phyloP scores from a whole-genome alignment of 2,888 invertebrate genomes.

The Subacronicta megacephala region DNA sequence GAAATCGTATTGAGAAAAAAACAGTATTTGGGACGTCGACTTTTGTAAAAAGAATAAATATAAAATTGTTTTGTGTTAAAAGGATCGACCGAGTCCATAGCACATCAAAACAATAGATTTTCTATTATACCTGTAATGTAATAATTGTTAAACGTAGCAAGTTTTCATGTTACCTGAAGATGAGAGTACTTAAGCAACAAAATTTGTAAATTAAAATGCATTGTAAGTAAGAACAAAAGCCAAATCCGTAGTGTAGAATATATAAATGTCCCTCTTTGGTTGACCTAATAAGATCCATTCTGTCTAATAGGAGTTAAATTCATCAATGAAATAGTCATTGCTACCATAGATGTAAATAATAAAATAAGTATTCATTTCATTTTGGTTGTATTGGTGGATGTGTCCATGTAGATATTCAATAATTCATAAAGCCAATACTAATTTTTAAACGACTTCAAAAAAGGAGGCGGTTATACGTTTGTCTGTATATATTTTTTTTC shows the following conservation, averaged over 20 bases:
- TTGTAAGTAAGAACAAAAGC: slow-evolving; percentile 57
- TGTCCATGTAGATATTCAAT: neutral
- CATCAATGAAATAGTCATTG: slow-evolving; percentile 17
- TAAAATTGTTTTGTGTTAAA: slow-evolving; percentile 33
- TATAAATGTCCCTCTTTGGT: slow-evolving; percentile 40
- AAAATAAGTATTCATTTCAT: too few species aligned
- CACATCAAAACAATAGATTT: neutral
- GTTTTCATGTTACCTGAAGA: slow-evolving; percentile 46
- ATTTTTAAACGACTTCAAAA: too few species aligned
- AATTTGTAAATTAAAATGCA: slow-evolving; percentile 56
- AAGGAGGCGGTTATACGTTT: too few species aligned
- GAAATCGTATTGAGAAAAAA: slow-evolving; percentile 23
- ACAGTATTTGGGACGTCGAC: slow-evolving; percentile 28
- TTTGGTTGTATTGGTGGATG: too few species aligned
- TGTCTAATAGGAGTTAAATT: slow-evolving; percentile 17
- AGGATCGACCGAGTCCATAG: neutral
- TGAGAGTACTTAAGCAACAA: slow-evolving; percentile 34
- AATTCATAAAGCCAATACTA: too few species aligned
- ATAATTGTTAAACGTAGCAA: slow-evolving; percentile 33
- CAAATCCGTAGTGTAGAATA: slow-evolving; percentile 48
- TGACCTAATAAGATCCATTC: slow-evolving; percentile 27
- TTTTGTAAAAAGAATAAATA: slow-evolving; percentile 44
- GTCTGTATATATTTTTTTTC: too few species aligned
- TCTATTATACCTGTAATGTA: too few species aligned
- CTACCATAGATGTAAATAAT: slow-evolving; percentile 8